Conservation (phyloP, 2,113 vertebrate species). For the Chroicocephalus ridibundus region DNA sequence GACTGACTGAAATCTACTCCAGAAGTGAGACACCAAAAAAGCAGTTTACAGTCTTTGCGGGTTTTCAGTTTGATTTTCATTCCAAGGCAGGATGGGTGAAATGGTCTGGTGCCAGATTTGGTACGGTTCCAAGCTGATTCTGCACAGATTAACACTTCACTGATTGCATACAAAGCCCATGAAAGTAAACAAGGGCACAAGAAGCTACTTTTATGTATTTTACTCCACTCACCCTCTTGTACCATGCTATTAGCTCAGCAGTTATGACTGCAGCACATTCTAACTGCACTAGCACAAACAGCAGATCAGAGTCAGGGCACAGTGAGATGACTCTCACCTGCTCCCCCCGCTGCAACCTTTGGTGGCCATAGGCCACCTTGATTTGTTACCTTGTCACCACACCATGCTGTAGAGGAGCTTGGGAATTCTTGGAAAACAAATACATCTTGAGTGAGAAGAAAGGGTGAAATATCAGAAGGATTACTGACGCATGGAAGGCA, state of each 20-base stretch:
- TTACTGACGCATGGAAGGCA: not conserved
- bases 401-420: not conserved
- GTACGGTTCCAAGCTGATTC: not conserved
- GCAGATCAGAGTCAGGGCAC: not conserved
- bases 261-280: not conserved
- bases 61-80: not conserved
- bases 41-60: not conserved
- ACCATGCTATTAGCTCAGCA: not conserved
- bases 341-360: not conserved
- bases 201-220: not conserved
- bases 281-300: accelerated
- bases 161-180: not conserved
- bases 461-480: not conserved
- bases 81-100: not conserved
- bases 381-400: not conserved
- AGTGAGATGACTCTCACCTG: not conserved
- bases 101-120: not conserved
- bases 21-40: not conserved
- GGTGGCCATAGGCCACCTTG: not conserved
- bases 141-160: not conserved
- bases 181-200: not conserved
- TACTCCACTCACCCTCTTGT: accelerated
- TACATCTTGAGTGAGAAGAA: not conserved
- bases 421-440: not conserved
- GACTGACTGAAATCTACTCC: not conserved